A percentile compares a stretch with the other conserved stretches of the same genome.
Conservation (phyloP, 2,113 vertebrate genomes). For the Megalops atlanticus region DNA sequence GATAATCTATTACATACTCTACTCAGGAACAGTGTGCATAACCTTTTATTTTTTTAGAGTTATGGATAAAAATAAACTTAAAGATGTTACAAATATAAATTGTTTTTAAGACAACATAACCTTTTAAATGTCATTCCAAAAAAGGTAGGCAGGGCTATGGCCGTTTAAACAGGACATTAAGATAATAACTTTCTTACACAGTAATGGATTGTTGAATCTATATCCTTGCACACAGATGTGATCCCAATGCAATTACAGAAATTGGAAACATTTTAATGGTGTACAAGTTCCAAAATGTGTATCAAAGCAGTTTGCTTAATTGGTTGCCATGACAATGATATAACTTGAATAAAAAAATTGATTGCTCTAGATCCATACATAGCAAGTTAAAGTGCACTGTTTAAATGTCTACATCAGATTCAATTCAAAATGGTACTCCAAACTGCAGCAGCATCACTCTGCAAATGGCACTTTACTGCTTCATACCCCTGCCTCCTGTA, state of each 20-base stretch:
- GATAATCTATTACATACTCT: conserved; percentile 62
- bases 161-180: conserved; percentile 47
- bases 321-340: conserved; percentile 54
- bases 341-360: conserved; percentile 38
- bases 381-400: conserved; percentile 60
- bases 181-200: conserved; percentile 41
- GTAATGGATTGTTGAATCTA: conserved; percentile 49
- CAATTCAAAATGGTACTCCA: neutral
- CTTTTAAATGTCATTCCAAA: conserved; percentile 46
- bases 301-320: conserved; percentile 47
- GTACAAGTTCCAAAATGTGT: conserved; percentile 58
- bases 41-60: conserved; percentile 55
- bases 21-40: conserved; percentile 64
- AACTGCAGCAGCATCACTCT: conserved; percentile 5
- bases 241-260: conserved; percentile 49
- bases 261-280: conserved; percentile 47
- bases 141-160: conserved; percentile 64
- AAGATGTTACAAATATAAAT: conserved; percentile 75
- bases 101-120: conserved; percentile 65
- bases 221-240: conserved; percentile 38
- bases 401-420: conserved; percentile 15
- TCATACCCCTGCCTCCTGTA: conserved; percentile 56
- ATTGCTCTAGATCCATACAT: conserved; percentile 47
- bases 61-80: conserved; percentile 68
- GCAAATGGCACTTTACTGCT: conserved; percentile 45